Base-by-base conservation (phyloP, 2,113 vertebrate genomes). In the Saguinus midas region DNA sequence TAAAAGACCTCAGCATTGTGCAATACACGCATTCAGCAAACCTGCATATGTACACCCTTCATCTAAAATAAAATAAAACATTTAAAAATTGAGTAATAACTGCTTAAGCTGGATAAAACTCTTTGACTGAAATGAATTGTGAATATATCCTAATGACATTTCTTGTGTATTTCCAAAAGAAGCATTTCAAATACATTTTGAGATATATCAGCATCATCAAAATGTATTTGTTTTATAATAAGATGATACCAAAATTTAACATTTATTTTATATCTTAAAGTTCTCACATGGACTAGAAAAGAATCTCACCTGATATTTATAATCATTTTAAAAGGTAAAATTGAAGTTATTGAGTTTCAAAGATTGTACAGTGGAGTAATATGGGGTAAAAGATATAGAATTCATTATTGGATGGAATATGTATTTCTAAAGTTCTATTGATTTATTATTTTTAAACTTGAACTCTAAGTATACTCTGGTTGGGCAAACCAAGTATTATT, bases 51-150 rank as follows among this genome's bases (percentile, higher is more conserved):
- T 64, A 32, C 2, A 0, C 61, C 27, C 12, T 32, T 52, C 16
- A 52, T 52, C 52, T 27, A 64, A 64, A 64, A 25, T 61, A 29
- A 61, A 61, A 64, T 29, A 29, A 64, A n/a, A 37, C 35, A 20
- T 95, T 97, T 80, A 79, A 96, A 85, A n/a, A 79, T 18, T 87
- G 48, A 97, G 8, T 68, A 90, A 43, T 57, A 58, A 88, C 16
- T 95, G 9, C 32, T 83, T 94, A 82, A 84, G 16, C 82, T 92
- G 13, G 37, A 72, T 93, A 91, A 89, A 82, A 78, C 8, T 57
- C 29, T 84, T 84, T 48, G 37, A 55, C 70, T 87, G 17, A 78
- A 91, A 50, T 73, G 32, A 96, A 87, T 72, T 94, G 35, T 95
- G 43, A 35, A 29, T 94, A 14, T 85, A 85, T 17, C n/a, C 9